Base-by-base conservation (phyloP, 92 coral and sea anemone species). In the Montipora capitata region DNA sequence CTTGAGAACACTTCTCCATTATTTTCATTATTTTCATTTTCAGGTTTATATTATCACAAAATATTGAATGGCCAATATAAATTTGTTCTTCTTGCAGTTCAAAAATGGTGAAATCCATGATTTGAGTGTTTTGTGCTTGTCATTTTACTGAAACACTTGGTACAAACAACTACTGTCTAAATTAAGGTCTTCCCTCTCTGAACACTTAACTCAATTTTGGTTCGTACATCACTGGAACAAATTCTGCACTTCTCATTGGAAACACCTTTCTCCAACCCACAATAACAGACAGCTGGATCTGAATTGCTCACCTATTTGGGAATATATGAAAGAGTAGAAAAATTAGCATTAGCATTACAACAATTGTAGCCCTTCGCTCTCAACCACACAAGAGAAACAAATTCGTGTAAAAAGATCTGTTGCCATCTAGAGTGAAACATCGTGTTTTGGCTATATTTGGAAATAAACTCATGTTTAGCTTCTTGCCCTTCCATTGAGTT, bases 401-500 rank as follows among this genome's bases (percentile, higher is more conserved):
- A 90, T 73, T 91, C 91, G 45, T 91, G 94, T 9, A 76, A 72
- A 51, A 91, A 81, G n/a, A 91, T 87, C 85, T 91, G 94, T 70
- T 91, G 71, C 94, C 94, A 87, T 18, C 94, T 58, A 8, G 88
- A 64, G 59, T 76, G 66, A 87, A 64, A 87, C 63, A 12, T 81
- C 0, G 89, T 91, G 78, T 91, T 91, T 10, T 56, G 9, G 52
- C 85, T 71, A 49, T 86, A 91, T 35, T 78, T 91, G 51, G 85
- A 43, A 43, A 91, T 87, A 10, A 85, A 72, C 39, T 8, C 20
- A 63, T 63, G 68, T 8, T 63, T 63, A 15, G 68, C 68, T 8
- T 63, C 20, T 63, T 8, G 27, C 68, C 68, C 68, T 63, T 63
- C 35, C 35, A 63, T 63, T 15, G 68, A 15, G 68, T 63, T 63